Evolutionary conservation across 2,888 invertebrate species (phyloP), one percentile per base, ranked within the genome.

Genomic region (Leucoma salicis): DNA sequence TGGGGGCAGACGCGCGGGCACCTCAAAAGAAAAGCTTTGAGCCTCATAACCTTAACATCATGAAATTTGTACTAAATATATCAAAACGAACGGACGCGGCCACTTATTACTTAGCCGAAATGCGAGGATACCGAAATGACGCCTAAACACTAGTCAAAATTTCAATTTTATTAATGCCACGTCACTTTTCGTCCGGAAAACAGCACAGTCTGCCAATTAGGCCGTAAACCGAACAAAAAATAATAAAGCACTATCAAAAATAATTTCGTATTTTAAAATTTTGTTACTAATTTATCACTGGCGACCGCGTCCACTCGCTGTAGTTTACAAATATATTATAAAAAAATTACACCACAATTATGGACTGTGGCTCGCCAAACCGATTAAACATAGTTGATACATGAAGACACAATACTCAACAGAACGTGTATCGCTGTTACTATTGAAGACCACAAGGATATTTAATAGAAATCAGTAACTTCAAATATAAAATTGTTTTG

Each of bases 21-120:
- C 78, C 78, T 63, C 72, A 71, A 88, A 87, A 86, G 83, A 87
- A 88, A 87, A 83, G 89, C 88, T 89, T 89, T 89, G 88, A 89
- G 89, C 89, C 89, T 86, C 82, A 85, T 87, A 83, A 88, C 82
- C 88, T 89, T 89, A 88, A 88, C 83, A 84, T 87, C 85, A 78
- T 87, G 88, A 87, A 89, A 89, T 89, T 89, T 89, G 89, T 89
- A 89, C 89, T 89, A 89, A 89, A 88, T 86, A 89, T 85, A 87
- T 87, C 87, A 79, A 79, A 78, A 79, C 82, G 67, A 82, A 82
- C 81, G 83, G 82, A 83, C 86, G 83, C 88, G 82, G 83, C 66
- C 78, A 80, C 74, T 74, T 76, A 82, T 79, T 78, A 87, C 88
- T 89, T 89, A 89, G 87, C 87, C 89, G 81, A 87, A 89, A 88